Evolutionary conservation across 2,888 invertebrate species (phyloP), one percentile per base, ranked within the genome.

Genomic region (Heliconius ismenius): DNA sequence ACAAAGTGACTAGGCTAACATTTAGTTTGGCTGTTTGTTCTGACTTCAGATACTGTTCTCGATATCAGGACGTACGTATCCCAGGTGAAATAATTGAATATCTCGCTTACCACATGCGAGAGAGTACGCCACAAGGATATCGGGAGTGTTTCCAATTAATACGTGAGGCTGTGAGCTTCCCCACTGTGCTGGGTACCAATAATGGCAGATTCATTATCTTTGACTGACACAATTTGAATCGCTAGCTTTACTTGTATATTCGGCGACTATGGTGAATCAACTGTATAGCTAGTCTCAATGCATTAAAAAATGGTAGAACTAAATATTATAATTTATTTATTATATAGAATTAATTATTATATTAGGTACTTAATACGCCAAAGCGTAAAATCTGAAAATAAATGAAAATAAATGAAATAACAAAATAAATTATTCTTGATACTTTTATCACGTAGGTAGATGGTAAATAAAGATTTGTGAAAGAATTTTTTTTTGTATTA

Each of bases 1-100:
- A 49, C 54, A 58, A 63, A 21, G 43, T 63, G 43, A 26, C 39
- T 54, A 73, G 7, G 26, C 49, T 13, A 72, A 75, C 86, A 87
- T 88, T 89, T 89, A 84, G 86, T 86, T 88, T 86, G 86, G 82
- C 83, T 87, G 89, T 90, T 90, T 91, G 90, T 89, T 89, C 85
- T 85, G 83, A 84, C 84, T 85, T 86, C 84, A 85, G 81, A 83
- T 83, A 85, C 87, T 84, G 87, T 84, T 83, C 83, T 83, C 67
- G 69, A 76, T 81, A 83, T 83, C 78, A 80, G 78, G 49, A 80
- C 81, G 79, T 83, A 81, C 83, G 39, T 84, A 85, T 85, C 84
- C 81, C 79, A 78, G 82, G 83, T 80, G 77, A 82, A 85, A 87
- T 90, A 88, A 91, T 91, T 87, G 87, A 90, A 90, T 88, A 87